Conservation (phyloP, 2,888 invertebrate species). For the Ennomos erosarius region DNA sequence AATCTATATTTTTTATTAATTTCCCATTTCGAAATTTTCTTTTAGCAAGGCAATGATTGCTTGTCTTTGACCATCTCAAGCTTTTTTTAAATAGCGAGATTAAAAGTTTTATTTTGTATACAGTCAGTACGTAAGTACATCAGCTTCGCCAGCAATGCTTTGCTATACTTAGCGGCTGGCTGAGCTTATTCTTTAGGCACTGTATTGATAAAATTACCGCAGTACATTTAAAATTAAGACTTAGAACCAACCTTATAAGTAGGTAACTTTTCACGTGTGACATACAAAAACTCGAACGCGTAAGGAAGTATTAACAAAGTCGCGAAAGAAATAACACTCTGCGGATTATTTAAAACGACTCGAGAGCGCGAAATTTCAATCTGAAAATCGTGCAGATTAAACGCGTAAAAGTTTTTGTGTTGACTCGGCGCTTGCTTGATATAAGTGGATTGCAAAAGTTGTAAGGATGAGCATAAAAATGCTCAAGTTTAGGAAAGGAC, state of each 20-base stretch:
- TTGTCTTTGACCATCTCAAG: too few species aligned
- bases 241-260: background rate
- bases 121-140: too few species aligned
- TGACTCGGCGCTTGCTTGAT: slow-evolving; percentile 83
- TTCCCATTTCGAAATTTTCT: too few species aligned
- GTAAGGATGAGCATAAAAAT: slow-evolving; percentile 82
- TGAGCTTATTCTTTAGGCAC: too few species aligned
- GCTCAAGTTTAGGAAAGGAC: slow-evolving; percentile 66
- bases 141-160: too few species aligned
- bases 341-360: slow-evolving; percentile 79
- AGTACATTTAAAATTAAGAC: slow-evolving; percentile 12
- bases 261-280: slow-evolving; percentile 24
- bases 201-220: too few species aligned
- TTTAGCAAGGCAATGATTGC: too few species aligned
- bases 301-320: slow-evolving; percentile 28
- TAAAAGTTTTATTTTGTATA: too few species aligned
- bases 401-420: slow-evolving; percentile 82
- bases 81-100: too few species aligned
- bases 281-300: slow-evolving; percentile 13
- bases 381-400: slow-evolving; percentile 81
- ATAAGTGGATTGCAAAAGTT: slow-evolving; percentile 85
- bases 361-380: slow-evolving; percentile 73
- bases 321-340: slow-evolving; percentile 55
- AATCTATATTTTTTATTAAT: too few species aligned
- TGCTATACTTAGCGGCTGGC: too few species aligned